Evolutionary conservation across 2,888 invertebrate genomes (phyloP).

Genomic region (Himalopsyche japonica): DNA sequence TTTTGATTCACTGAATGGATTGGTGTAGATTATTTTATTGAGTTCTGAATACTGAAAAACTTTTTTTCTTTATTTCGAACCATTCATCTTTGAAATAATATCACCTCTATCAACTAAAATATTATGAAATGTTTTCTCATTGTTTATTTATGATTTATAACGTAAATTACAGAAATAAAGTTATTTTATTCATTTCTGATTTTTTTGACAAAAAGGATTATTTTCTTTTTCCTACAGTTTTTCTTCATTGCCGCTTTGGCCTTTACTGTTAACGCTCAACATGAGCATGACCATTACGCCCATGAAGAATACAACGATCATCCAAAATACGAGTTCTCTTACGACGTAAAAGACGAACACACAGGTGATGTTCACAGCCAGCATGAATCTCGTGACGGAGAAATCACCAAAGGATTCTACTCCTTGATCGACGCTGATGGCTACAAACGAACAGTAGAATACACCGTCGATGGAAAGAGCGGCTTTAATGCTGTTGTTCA

Average conservation of each 20-base stretch:
- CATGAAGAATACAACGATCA: constrained; percentile 45
- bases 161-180: too few relatives aligned
- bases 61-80: too few relatives aligned
- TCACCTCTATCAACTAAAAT: too few relatives aligned
- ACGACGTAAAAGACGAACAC: constrained; percentile 62
- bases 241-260: background rate
- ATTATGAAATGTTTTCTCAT: too few relatives aligned
- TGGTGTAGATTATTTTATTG: too few relatives aligned
- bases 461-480: constrained; percentile 55
- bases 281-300: constrained; percentile 1
- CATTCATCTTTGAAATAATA: too few relatives aligned
- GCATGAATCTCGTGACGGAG: constrained; percentile 61
- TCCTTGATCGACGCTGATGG: constrained; percentile 62
- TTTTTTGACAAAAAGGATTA: background rate
- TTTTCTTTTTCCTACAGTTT: background rate
- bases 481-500: constrained; percentile 59
- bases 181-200: too few relatives aligned
- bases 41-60: too few relatives aligned
- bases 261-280: background rate
- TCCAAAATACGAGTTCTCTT: constrained; percentile 63
- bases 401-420: constrained; percentile 62
- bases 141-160: too few relatives aligned
- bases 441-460: constrained; percentile 61
- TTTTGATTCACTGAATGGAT: too few relatives aligned
- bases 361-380: constrained; percentile 65